These are phyloP conservation scores for Dallia pectoralis DNA, from an alignment of 2,797 vertebrate genomes.

Conservation along the genomic window DNA sequence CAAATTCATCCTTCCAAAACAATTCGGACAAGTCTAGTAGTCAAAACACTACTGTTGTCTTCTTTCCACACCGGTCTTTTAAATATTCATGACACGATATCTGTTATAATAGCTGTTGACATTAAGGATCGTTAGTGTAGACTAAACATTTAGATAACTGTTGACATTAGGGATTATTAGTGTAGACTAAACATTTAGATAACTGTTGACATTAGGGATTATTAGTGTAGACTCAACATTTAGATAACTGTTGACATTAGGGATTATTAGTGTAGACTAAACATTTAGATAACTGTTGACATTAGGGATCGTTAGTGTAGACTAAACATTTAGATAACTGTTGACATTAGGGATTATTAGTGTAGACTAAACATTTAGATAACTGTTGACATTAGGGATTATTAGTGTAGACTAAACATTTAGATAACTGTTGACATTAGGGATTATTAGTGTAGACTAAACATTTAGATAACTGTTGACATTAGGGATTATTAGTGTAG, in stretches of 20 bases:
- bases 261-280: slow-evolving; percentile 15
- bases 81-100: slow-evolving; percentile 36
- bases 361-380: slow-evolving; percentile 28
- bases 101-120: slow-evolving; percentile 28
- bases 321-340: slow-evolving; percentile 33
- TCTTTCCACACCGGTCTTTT: slow-evolving; percentile 11
- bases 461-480: slow-evolving; percentile 33
- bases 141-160: slow-evolving; percentile 33
- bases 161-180: slow-evolving; percentile 26
- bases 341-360: slow-evolving; percentile 26
- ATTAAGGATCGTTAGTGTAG: slow-evolving; percentile 21
- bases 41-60: slow-evolving; percentile 9
- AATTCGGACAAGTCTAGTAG: slow-evolving; percentile 1
- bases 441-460: slow-evolving; percentile 15
- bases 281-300: slow-evolving; percentile 33
- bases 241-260: slow-evolving; percentile 35
- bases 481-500: slow-evolving; percentile 21
- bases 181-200: slow-evolving; percentile 28
- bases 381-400: slow-evolving; percentile 30
- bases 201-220: slow-evolving; percentile 30
- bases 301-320: slow-evolving; percentile 21
- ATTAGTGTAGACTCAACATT: slow-evolving; percentile 22
- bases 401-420: slow-evolving; percentile 22
- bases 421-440: slow-evolving; percentile 35
- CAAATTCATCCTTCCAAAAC: background rate